Evolutionary conservation across 2,797 vertebrate genomes (phyloP).

Genomic region (Myotis vivesi): DNA sequence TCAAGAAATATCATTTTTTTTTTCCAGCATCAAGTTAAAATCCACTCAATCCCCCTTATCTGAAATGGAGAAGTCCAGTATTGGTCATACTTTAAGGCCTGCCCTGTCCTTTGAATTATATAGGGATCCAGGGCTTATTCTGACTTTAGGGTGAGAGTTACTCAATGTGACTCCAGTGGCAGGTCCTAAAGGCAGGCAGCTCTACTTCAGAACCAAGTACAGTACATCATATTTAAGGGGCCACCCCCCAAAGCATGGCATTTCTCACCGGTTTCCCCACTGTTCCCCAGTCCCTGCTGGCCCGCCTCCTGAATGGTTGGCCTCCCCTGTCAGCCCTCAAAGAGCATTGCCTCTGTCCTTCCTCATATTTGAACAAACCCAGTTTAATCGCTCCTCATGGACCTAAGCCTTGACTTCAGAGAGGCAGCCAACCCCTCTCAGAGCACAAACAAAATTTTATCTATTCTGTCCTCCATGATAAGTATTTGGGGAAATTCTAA

Average conservation of each 20-base stretch:
- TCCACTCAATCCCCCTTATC: not conserved
- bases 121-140: not conserved
- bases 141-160: not conserved
- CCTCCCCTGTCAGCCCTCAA: not conserved
- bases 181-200: not conserved
- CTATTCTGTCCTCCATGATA: not conserved
- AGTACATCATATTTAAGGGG: not conserved
- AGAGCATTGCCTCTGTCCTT: not conserved
- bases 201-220: not conserved
- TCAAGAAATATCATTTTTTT: not conserved
- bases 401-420: not conserved
- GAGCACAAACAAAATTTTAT: not conserved
- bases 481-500: not conserved
- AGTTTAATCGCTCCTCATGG: not conserved
- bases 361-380: not conserved
- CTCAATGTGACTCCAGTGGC: fast-evolving
- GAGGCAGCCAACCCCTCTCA: not conserved
- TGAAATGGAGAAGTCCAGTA: not conserved
- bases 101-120: not conserved
- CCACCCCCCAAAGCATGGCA: not conserved
- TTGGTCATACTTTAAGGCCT: not conserved
- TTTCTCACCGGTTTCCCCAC: not conserved
- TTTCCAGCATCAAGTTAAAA: not conserved
- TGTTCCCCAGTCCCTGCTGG: too few relatives aligned
- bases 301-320: not conserved